Evolutionary conservation across 2,888 invertebrate species (phyloP), one percentile per base, ranked within the genome.

Genomic region (Drosophila recens): DNA sequence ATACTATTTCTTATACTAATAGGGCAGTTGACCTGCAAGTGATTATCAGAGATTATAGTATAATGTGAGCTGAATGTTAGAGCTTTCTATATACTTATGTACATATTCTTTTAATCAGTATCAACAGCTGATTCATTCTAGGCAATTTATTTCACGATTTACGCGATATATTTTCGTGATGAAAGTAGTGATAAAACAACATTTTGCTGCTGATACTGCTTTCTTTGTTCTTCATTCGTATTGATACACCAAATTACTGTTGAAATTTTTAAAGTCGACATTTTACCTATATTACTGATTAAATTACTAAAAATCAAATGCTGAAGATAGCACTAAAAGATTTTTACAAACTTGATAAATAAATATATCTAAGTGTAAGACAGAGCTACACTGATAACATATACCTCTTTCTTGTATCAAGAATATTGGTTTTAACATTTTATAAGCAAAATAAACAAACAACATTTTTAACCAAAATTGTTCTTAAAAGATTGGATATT

Each of bases 21-120:
- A 45, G 56, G 36, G 38, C 38, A 48, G 30, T 58, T 58, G 56
- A 45, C 45, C 45, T 57, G 38, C 58, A 48, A 17, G 34, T 36
- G 15, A 48, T 58, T 58, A 46, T 38, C 45, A 27, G 8, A 27
- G 23, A 46, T 56, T 56, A 36, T 27, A 15, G 11, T 46, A 27
- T 57, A 36, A n/a, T 56, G n/a, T 34, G 17, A 33, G 13, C 17
- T 33, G 17, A 56, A 23, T 15, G 6, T 43, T 45, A 56, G 43
- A 48, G 48, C 15, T n/a, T 30, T 33, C 54, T 27, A 30, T 17
- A 53, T 42, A 20, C 23, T 4, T 23, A 42, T 27, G 17, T 5
- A 34, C 3, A 43, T 43, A 45, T 48, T 45, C 42, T 30, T 54
- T 30, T 54, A 30, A 54, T 54, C 42, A 33, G 33, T 42, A 54